Evolutionary conservation across 1,140 invertebrate genomes (phyloP).

Genomic region (Bradynema listronoti): DNA sequence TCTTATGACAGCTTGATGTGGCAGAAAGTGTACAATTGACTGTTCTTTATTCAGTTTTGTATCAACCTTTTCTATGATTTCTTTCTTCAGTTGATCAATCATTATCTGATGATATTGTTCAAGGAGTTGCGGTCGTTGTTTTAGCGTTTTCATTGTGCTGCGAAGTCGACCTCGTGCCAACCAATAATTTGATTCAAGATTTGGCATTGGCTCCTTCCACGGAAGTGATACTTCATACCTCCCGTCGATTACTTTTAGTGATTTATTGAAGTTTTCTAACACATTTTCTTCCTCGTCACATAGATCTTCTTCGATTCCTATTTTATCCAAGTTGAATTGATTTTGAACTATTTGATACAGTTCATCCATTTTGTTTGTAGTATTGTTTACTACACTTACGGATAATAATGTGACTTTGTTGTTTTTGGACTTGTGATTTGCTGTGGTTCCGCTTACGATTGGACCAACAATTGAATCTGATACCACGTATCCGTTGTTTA

Average conservation of each 20-base stretch:
- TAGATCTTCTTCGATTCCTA: constrained; percentile 27
- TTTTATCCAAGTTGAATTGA: constrained; percentile 15
- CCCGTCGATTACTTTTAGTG: constrained; percentile 5
- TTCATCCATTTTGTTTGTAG: no score
- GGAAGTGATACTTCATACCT: constrained; percentile 6
- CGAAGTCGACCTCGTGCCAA: not conserved
- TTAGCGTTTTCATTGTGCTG: not conserved
- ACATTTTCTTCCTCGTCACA: constrained; percentile 20
- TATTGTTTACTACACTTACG: no score
- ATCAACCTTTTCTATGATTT: constrained; percentile 8
- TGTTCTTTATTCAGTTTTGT: constrained; percentile 15
- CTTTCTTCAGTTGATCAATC: not conserved
- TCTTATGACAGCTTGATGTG: constrained; percentile 20
- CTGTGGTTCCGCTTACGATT: no score
- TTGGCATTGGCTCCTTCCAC: constrained; percentile 8
- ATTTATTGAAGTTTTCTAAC: constrained; percentile 16
- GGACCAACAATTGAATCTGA: no score
- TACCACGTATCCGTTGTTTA: no score
- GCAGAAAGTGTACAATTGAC: constrained; percentile 19
- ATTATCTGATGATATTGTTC: constrained; percentile 7
- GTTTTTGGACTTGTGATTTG: no score
- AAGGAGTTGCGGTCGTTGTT: not conserved
- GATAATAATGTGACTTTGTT: no score
- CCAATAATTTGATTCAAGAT: constrained; percentile 1
- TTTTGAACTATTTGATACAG: not conserved